Conservation (phyloP, 1,140 invertebrate species). For the Stegodyphus dumicola region DNA sequence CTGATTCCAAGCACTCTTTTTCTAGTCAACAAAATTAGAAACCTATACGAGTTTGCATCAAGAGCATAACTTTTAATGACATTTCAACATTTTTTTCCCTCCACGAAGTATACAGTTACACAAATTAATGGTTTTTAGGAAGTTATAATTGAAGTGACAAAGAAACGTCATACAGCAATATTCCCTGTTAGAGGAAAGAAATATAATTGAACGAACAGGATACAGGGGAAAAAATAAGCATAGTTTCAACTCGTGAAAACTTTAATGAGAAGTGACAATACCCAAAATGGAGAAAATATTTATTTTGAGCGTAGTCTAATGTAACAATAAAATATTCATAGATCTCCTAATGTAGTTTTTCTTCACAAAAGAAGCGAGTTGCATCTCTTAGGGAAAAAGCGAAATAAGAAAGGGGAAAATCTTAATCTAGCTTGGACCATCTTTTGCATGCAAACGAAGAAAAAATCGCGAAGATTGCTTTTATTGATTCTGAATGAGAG, state of each 20-base stretch:
- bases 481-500: constrained; percentile 24
- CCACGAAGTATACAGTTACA: background rate
- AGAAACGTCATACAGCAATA: constrained; percentile 2
- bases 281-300: constrained; percentile 42
- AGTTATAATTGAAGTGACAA: constrained; percentile 48
- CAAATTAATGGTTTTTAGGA: background rate
- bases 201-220: constrained; percentile 43
- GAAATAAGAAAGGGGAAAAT: background rate
- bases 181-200: constrained; percentile 20
- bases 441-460: background rate
- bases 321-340: constrained; percentile 54
- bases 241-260: background rate
- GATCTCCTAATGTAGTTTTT: constrained; percentile 35
- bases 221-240: constrained; percentile 7
- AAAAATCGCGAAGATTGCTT: constrained; percentile 33
- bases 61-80: constrained; percentile 24
- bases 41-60: background rate
- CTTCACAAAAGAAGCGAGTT: background rate
- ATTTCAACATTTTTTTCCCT: constrained; percentile 6
- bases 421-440: constrained; percentile 19
- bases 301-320: constrained; percentile 5
- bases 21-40: no score
- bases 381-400: background rate
- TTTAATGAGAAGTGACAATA: constrained; percentile 55
- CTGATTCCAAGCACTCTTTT: no score